Evolutionary conservation across 2,888 invertebrate genomes (phyloP).

Genomic region (Andricus quercusramuli): DNA sequence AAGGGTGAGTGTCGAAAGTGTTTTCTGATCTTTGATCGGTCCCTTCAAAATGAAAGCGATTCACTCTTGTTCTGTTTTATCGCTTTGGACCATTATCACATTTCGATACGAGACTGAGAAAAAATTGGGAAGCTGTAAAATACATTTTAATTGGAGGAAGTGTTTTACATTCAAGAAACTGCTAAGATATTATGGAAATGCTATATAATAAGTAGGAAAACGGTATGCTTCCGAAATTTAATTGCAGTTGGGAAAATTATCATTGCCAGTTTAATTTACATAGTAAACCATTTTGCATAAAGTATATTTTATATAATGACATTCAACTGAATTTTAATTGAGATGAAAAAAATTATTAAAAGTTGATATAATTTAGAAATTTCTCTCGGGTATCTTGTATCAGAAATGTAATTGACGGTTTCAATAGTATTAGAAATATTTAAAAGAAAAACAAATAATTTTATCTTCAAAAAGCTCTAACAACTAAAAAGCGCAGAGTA

Average conservation of each 20-base stretch:
- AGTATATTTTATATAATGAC: too few species aligned
- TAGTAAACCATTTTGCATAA: too few species aligned
- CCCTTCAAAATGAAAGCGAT: not conserved
- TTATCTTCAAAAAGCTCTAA: not conserved
- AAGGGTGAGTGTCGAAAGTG: conserved; percentile 50
- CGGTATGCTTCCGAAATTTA: too few species aligned
- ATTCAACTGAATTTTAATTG: too few species aligned
- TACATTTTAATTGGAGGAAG: not conserved
- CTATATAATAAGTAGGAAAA: not conserved
- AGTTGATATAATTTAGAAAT: too few species aligned
- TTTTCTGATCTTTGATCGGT: not conserved
- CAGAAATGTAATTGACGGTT: conserved; percentile 9
- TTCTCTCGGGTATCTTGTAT: too few species aligned
- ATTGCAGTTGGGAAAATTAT: not conserved
- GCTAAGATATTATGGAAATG: not conserved
- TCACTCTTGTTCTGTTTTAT: not conserved
- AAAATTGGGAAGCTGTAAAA: not conserved
- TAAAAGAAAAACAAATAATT: not conserved
- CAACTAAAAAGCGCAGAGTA: not conserved
- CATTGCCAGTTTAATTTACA: not conserved
- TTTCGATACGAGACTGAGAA: not conserved
- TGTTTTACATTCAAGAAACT: not conserved
- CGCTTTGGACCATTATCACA: not conserved
- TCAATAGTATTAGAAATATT: not conserved
- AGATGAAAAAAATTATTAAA: too few species aligned